Evolutionary conservation across 2,888 invertebrate genomes (phyloP), one percentile per base, ranked within the genome.

Genomic region (Notodromas monacha): DNA sequence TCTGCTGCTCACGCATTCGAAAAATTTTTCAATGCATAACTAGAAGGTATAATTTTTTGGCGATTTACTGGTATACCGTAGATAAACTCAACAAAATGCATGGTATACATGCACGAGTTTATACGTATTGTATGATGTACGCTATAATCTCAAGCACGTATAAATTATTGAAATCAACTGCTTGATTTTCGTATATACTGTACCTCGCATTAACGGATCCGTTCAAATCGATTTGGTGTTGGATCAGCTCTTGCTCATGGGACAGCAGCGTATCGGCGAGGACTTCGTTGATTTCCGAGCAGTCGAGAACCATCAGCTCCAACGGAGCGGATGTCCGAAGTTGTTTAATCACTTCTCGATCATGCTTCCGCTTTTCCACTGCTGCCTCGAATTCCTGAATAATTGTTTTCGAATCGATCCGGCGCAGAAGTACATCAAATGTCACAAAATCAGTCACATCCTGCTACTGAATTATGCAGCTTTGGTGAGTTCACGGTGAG

Each of bases 161-260:
- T 6, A 6, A 28, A 28, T 28, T 12, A 28, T 11, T 10, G 8
- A 28, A 8, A 28, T 28, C n/a, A 15, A 26, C 32, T 26, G 28
- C 33, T 28, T 36, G 61, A 63, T 52, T 60, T 61, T 2, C 65
- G 45, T 34, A 50, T 54, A 0, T 67, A 58, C 12, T 6, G n/a
- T n/a, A n/a, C n/a, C 6, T 30, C 26, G 4, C n/a, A 15, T 30
- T 31, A 27, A 14, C 8, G 31, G 11, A 2, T 28, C 14, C 5
- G 31, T 26, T 12, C 15, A 26, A 11, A 21, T 32, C 16, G 6
- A 29, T 8, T 13, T 31, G 13, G 12, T 14, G 13, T 8, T 12
- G 12, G 6, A 33, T 26, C 13, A 34, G 26, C n/a, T 11, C 14
- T 8, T 15, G 12, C 26, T 29, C 28, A 8, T 14, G 13, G 8